These are phyloP conservation scores for Drosophila conformis DNA, from an alignment of 2,888 invertebrate species.

Conservation along the genomic window DNA sequence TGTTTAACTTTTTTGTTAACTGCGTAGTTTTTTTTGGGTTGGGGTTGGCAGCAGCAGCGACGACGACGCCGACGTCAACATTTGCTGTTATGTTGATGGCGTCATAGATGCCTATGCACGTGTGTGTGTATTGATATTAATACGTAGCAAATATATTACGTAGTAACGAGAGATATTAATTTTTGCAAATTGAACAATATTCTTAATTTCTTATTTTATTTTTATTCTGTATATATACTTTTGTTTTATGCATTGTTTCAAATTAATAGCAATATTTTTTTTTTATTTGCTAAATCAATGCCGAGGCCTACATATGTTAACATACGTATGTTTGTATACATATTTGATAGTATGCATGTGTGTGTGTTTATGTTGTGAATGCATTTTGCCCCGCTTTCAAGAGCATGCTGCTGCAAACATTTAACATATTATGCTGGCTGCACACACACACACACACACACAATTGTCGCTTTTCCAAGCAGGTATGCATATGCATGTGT, in stretches of 20 bases:
- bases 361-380: slow-evolving; percentile 45
- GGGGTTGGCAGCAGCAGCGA: slow-evolving; percentile 47
- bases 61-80: slow-evolving; percentile 53
- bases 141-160: background rate
- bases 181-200: background rate
- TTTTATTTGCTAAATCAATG: slow-evolving; percentile 38
- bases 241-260: slow-evolving; percentile 1
- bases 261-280: slow-evolving; percentile 44
- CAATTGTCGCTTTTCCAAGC: slow-evolving; percentile 65
- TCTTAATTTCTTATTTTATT: background rate
- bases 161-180: background rate
- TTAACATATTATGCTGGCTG: slow-evolving; percentile 50
- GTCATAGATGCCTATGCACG: slow-evolving; percentile 56
- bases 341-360: background rate
- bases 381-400: slow-evolving; percentile 61
- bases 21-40: slow-evolving; percentile 73
- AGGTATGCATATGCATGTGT: slow-evolving; percentile 45
- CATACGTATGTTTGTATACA: background rate
- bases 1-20: slow-evolving; percentile 70
- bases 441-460: slow-evolving; percentile 11
- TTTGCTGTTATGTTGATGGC: slow-evolving; percentile 69
- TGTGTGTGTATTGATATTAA: background rate
- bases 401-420: slow-evolving; percentile 51
- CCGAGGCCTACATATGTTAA: slow-evolving; percentile 14
- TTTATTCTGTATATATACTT: background rate